Evolutionary conservation across 2,888 invertebrate species (phyloP).

Genomic region (Tetragonisca angustula): DNA sequence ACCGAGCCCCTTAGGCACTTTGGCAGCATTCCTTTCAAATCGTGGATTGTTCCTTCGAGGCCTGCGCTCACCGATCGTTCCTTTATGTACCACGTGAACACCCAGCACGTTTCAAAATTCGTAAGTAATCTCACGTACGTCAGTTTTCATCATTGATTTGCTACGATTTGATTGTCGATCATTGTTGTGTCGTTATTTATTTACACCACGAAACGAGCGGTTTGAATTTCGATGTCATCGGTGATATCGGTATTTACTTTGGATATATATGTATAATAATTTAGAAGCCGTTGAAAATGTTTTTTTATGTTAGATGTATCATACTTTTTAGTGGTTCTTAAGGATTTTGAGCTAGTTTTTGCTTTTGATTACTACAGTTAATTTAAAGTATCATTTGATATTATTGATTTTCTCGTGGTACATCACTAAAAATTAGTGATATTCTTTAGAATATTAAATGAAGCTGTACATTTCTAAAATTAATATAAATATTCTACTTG

Average conservation of each 20-base stretch:
- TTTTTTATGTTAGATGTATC: background rate
- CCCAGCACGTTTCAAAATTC: background rate
- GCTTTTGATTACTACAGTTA: too few relatives aligned
- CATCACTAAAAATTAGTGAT: too few relatives aligned
- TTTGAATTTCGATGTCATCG: background rate
- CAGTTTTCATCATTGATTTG: background rate
- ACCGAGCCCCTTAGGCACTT: background rate
- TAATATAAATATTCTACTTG: too few relatives aligned
- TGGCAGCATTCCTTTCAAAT: background rate
- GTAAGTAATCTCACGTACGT: slow-evolving; percentile 8
- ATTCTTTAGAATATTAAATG: too few relatives aligned
- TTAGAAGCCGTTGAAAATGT: background rate
- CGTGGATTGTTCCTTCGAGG: background rate
- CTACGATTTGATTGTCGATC: background rate
- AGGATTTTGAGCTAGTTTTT: too few relatives aligned
- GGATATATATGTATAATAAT: background rate
- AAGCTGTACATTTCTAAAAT: too few relatives aligned
- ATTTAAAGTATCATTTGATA: too few relatives aligned
- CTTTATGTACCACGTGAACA: slow-evolving; percentile 13
- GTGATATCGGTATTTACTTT: background rate
- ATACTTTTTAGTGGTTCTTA: background rate
- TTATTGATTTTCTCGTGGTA: too few relatives aligned
- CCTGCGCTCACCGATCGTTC: background rate
- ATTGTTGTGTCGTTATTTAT: background rate
- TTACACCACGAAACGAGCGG: fast-evolving